Evolutionary conservation across 2,113 vertebrate genomes (phyloP).

Genomic region (Xiphophorus couchianus): DNA sequence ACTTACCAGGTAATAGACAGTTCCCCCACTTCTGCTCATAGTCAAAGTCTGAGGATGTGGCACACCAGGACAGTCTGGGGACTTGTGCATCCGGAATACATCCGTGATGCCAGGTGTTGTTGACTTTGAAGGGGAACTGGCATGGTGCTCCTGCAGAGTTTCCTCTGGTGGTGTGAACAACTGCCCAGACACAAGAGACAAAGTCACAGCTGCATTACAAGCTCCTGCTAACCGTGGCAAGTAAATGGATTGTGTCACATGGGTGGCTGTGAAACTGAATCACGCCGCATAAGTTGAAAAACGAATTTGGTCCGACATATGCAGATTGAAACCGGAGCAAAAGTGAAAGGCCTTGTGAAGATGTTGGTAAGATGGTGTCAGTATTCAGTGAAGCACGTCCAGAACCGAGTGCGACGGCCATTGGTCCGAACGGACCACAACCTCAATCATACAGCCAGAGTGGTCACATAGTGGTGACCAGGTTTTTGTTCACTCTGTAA

Average conservation of each 20-base stretch:
- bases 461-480: too few relatives aligned
- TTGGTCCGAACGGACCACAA: too few relatives aligned
- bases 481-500: too few relatives aligned
- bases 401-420: too few relatives aligned
- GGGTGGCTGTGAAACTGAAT: neutral
- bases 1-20: conserved; percentile 88
- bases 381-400: too few relatives aligned
- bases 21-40: conserved; percentile 82
- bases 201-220: neutral
- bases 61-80: conserved; percentile 83
- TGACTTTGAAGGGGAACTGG: conserved; percentile 89
- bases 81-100: conserved; percentile 77
- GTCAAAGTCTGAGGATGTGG: conserved; percentile 83
- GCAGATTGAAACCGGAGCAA: too few relatives aligned
- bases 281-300: neutral
- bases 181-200: conserved; percentile 71
- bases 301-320: too few relatives aligned
- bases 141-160: conserved; percentile 89
- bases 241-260: neutral
- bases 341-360: too few relatives aligned
- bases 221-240: neutral
- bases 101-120: conserved; percentile 86
- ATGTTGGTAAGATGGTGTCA: too few relatives aligned
- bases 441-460: too few relatives aligned
- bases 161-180: conserved; percentile 86